Evolutionary conservation across 2,888 invertebrate species (phyloP).

Genomic region (Epistrophe grossulariae): DNA sequence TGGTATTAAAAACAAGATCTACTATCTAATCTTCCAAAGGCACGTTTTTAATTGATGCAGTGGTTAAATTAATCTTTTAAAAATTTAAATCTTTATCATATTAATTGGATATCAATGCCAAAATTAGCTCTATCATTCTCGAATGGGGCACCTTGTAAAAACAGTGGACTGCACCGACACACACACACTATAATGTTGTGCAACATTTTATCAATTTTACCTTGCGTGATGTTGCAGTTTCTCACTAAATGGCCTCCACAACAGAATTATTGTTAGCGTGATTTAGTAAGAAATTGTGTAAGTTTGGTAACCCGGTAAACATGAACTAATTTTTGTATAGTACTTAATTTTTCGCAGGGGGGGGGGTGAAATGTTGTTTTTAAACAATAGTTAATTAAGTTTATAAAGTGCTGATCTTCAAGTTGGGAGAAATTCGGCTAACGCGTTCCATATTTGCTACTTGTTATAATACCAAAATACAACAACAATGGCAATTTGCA

Average conservation of each 20-base stretch:
- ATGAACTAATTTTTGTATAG: constrained; percentile 60
- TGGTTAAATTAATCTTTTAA: no score
- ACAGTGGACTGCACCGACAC: neutral
- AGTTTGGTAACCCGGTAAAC: constrained; percentile 53
- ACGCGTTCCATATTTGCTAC: neutral
- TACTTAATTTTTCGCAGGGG: constrained; percentile 20
- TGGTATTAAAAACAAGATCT: no score
- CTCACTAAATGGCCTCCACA: constrained; percentile 58
- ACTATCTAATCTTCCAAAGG: no score
- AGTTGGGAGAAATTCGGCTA: neutral
- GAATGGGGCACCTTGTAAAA: neutral
- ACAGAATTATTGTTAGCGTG: constrained; percentile 51
- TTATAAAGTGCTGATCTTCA: neutral
- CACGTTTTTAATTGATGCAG: no score
- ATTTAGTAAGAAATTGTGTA: constrained; percentile 65
- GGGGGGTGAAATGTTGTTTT: neutral
- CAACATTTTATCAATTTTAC: constrained; percentile 54
- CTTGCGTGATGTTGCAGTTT: constrained; percentile 64
- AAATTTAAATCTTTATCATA: no score
- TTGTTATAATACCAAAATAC: no score
- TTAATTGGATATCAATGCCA: neutral
- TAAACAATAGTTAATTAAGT: neutral
- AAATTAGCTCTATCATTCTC: neutral
- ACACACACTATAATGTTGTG: constrained; percentile 30
- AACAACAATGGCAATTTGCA: constrained; percentile 2